A percentile compares a stretch with the other conserved stretches of the same genome.
Evolutionary conservation across 2,797 vertebrate species (phyloP).

Genomic region (Scleropages formosus): DNA sequence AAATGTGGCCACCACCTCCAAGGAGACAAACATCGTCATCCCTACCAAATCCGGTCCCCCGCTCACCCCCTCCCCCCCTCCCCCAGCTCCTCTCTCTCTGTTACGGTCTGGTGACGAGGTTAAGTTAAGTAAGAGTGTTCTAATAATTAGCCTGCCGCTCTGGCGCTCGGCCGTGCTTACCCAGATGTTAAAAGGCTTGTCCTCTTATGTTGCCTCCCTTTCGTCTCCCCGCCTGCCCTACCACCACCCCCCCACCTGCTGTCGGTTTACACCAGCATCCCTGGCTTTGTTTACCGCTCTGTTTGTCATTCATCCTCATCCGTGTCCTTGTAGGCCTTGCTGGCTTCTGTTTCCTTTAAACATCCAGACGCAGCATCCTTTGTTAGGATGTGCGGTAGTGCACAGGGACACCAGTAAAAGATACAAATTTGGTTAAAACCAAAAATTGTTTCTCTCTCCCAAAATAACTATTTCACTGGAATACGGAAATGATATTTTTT

Average conservation of each 20-base stretch:
- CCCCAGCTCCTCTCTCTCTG: slow-evolving; percentile 50
- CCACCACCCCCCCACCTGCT: slow-evolving; percentile 34
- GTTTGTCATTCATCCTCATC: slow-evolving; percentile 47
- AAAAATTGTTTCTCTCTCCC: background rate
- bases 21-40: slow-evolving; percentile 52
- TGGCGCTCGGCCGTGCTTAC: slow-evolving; percentile 76
- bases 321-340: slow-evolving; percentile 39
- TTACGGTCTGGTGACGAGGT: slow-evolving; percentile 71
- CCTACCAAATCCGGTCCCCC: slow-evolving; percentile 52
- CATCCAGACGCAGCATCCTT: background rate
- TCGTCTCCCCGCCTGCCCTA: slow-evolving; percentile 52
- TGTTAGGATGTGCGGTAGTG: background rate
- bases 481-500: background rate
- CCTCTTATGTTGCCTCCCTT: slow-evolving; percentile 70
- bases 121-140: slow-evolving; percentile 89
- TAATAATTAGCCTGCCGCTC: slow-evolving; percentile 80
- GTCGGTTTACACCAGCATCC: slow-evolving; percentile 44
- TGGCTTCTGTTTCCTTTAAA: slow-evolving; percentile 11
- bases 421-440: background rate
- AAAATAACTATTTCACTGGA: background rate
- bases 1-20: slow-evolving; percentile 40
- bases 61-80: slow-evolving; percentile 45
- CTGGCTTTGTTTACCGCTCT: slow-evolving; percentile 56
- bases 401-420: background rate
- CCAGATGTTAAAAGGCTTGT: slow-evolving; percentile 93